phyloP scores from a whole-genome alignment of 37 sponge, comb jelly and placozoan genomes.

The Aphrocallistes beatrix region DNA sequence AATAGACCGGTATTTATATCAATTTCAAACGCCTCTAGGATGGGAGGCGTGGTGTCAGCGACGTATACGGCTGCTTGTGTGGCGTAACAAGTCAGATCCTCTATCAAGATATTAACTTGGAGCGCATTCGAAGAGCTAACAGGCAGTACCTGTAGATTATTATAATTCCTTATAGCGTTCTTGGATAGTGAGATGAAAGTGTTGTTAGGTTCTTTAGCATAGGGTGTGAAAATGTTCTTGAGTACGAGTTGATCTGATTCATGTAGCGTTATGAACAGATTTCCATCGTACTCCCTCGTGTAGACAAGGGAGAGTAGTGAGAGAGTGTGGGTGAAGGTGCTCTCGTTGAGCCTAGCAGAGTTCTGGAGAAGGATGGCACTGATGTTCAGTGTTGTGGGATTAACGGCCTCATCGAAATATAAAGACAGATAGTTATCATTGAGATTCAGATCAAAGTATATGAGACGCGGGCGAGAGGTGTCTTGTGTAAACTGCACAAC shows the following conservation, averaged over 20 bases:
- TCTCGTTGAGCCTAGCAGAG: not conserved
- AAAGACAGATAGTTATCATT: slow-evolving; percentile 54
- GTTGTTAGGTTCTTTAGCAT: slow-evolving; percentile 43
- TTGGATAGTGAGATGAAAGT: slow-evolving; percentile 34
- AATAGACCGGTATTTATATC: slow-evolving; percentile 45
- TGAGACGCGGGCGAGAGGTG: slow-evolving; percentile 31
- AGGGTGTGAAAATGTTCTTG: slow-evolving; percentile 27
- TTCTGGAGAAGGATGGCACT: slow-evolving; percentile 37
- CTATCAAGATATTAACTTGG: slow-evolving; percentile 28
- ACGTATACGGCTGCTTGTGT: slow-evolving; percentile 42
- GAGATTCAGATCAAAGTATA: slow-evolving; percentile 60
- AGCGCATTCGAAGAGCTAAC: slow-evolving; percentile 16
- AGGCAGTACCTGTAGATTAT: slow-evolving; percentile 12
- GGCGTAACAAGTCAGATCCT: slow-evolving; percentile 69
- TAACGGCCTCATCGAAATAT: slow-evolving; percentile 66
- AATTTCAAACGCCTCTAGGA: slow-evolving; percentile 40
- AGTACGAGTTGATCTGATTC: slow-evolving; percentile 39
- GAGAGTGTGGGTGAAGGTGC: slow-evolving; percentile 6
- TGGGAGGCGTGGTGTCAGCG: slow-evolving; percentile 57
- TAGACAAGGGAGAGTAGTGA: slow-evolving; percentile 21
- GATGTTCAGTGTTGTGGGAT: slow-evolving; percentile 31
- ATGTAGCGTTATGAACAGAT: slow-evolving; percentile 31
- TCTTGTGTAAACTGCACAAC: slow-evolving; percentile 27
- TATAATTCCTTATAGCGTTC: slow-evolving; percentile 36
- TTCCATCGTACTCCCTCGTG: slow-evolving; percentile 22